Evolutionary conservation across 2,797 vertebrate genomes (phyloP).

Genomic region (Petrocephalus schoutedeni): DNA sequence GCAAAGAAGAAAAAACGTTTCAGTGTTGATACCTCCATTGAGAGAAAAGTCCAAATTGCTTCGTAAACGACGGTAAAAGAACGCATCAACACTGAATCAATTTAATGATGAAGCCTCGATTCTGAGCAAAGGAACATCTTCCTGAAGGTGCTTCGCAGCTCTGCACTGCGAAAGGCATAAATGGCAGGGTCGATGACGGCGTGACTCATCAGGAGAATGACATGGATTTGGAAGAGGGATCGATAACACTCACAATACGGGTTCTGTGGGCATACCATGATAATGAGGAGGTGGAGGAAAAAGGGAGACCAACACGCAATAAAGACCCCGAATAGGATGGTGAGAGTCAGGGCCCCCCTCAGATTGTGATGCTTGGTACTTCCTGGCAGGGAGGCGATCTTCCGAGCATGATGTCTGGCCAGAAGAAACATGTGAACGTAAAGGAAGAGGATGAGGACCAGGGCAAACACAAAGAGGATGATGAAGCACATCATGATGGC

Average conservation of each 20-base stretch:
- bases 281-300: conserved; percentile 80
- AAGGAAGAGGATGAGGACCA: conserved; percentile 78
- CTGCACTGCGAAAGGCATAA: conserved; percentile 85
- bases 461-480: conserved; percentile 70
- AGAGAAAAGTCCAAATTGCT: neutral
- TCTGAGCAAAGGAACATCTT: conserved; percentile 70
- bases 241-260: conserved; percentile 93
- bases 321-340: conserved; percentile 85
- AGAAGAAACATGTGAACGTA: conserved; percentile 90
- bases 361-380: conserved; percentile 55
- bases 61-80: neutral
- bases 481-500: conserved; percentile 78
- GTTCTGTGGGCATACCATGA: conserved; percentile 77
- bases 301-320: conserved; percentile 90
- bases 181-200: conserved; percentile 86
- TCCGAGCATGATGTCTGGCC: conserved; percentile 78
- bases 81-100: neutral
- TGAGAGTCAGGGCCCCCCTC: conserved; percentile 81
- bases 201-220: conserved; percentile 84
- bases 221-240: conserved; percentile 83
- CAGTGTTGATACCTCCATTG: neutral
- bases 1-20: neutral
- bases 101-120: conserved; percentile 27
- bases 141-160: conserved; percentile 76
- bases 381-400: conserved; percentile 67